Base-by-base conservation (phyloP, 2,797 vertebrate species). In the Hafferia zeledoni region DNA sequence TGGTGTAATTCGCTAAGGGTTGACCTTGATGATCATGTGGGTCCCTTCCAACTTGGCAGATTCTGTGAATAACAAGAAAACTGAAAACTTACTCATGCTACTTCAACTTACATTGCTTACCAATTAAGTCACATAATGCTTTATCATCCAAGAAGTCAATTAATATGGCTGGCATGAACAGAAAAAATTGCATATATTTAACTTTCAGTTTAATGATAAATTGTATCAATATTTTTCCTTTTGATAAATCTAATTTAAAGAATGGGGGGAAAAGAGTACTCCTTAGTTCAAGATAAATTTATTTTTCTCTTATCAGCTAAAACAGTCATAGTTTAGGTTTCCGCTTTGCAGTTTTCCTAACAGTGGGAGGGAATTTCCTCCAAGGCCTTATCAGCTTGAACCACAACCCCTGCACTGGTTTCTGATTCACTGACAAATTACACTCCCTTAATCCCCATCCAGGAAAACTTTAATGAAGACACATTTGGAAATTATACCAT, bases 301-400 rank as follows among this genome's bases (percentile, higher is more conserved):
- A 93, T 96, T 97, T 97, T 87, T 69, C 82, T 95, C 90, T 98
- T 98, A 98, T 98, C 97, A 95, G 96, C 95, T 97, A 96, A 89
- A 92, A 61, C 81, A 97, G 95, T 95, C 91, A 97, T 94, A 96
- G 92, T 97, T 94, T 81, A 87, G 39, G 90, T 98, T 98, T 98
- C 98, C 98, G 96, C 91, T 96, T 95, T 91, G 70, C 96, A 96
- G 95, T 97, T 98, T 96, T 96, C 89, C 67, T 94, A 97, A 92
- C 91, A 94, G 95, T 97, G 95, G 98, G 98, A 97, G 96, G 97
- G 97, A 98, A 98, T 98, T 99, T 98, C 98, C 98, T 97, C 74
- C 92, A 89, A 68, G 52, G 76, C 64, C 95, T 98, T 98, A 98
- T 98, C 98, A 98, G 96, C 89, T 94, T 95, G 94, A 98, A 96